Evolutionary conservation across 2,888 invertebrate species (phyloP).

Genomic region (Lasioglossum calceatum): DNA sequence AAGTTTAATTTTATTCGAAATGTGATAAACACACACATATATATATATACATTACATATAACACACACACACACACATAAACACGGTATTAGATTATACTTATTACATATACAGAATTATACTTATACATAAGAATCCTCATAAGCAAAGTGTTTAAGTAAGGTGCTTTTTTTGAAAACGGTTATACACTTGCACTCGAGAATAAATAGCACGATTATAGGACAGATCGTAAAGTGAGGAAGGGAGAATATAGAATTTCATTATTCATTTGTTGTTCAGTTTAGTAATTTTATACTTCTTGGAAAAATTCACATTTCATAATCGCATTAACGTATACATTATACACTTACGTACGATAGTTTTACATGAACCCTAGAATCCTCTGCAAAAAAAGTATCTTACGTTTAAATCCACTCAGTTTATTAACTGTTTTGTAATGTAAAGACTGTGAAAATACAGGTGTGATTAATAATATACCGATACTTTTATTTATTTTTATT

Average conservation of each 20-base stretch:
- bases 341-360: constrained; percentile 9
- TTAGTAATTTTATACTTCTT: constrained; percentile 46
- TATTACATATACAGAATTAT: constrained; percentile 62
- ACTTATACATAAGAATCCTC: constrained; percentile 46
- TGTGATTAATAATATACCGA: constrained; percentile 68
- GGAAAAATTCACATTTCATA: constrained; percentile 33
- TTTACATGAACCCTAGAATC: constrained; percentile 41
- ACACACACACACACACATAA: too few species aligned
- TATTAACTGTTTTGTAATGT: constrained; percentile 75
- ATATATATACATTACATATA: constrained; percentile 44
- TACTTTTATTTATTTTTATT: constrained; percentile 47
- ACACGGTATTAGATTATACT: neutral
- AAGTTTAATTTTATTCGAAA: constrained; percentile 78
- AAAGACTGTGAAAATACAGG: constrained; percentile 80
- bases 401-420: constrained; percentile 59
- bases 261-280: constrained; percentile 16
- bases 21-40: constrained; percentile 76
- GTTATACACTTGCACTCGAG: constrained; percentile 38
- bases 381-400: constrained; percentile 65
- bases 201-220: constrained; percentile 38
- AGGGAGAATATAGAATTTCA: constrained; percentile 23
- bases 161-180: constrained; percentile 60
- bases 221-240: constrained; percentile 17
- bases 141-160: constrained; percentile 52
- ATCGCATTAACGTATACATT: constrained; percentile 13